phyloP scores from a whole-genome alignment of 2,888 invertebrate genomes.

The Ornithoptera priamus region DNA sequence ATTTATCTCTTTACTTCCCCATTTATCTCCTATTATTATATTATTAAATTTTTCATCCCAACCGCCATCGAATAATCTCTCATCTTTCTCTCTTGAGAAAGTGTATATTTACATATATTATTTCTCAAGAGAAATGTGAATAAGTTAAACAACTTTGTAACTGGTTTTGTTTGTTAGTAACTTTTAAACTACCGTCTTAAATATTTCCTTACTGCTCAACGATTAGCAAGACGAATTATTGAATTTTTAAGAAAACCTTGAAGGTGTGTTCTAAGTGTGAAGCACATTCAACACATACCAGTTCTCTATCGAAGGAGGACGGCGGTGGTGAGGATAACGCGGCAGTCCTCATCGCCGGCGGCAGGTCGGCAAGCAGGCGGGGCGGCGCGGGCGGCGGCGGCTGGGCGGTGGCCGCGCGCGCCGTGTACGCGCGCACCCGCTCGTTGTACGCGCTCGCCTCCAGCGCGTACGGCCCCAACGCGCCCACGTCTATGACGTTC shows the following conservation, averaged over 20 bases:
- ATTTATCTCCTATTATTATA: too few species aligned
- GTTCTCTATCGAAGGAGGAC: slow-evolving; percentile 81
- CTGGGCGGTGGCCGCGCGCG: slow-evolving; percentile 42
- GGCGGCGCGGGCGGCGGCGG: slow-evolving; percentile 59
- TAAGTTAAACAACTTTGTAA: too few species aligned
- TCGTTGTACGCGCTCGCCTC: slow-evolving; percentile 95
- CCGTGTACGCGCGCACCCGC: slow-evolving; percentile 85
- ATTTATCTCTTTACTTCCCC: too few species aligned
- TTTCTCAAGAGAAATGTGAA: too few species aligned
- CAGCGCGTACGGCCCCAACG: slow-evolving; percentile 91
- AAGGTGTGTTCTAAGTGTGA: neutral
- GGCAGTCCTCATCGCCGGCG: slow-evolving; percentile 83
- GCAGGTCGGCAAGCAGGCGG: slow-evolving; percentile 85
- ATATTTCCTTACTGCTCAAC: too few species aligned
- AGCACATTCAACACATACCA: slow-evolving; percentile 79
- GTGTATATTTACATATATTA: too few species aligned
- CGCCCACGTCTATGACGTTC: slow-evolving; percentile 96
- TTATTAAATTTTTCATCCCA: too few species aligned
- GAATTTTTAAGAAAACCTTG: neutral
- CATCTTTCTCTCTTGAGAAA: too few species aligned
- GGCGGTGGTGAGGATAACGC: slow-evolving; percentile 81
- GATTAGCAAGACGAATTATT: neutral
- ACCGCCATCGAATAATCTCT: too few species aligned
- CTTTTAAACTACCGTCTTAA: too few species aligned
- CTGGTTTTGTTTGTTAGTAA: too few species aligned